Base-by-base conservation (phyloP, 2,113 vertebrate species). In the Setophaga petechia region DNA sequence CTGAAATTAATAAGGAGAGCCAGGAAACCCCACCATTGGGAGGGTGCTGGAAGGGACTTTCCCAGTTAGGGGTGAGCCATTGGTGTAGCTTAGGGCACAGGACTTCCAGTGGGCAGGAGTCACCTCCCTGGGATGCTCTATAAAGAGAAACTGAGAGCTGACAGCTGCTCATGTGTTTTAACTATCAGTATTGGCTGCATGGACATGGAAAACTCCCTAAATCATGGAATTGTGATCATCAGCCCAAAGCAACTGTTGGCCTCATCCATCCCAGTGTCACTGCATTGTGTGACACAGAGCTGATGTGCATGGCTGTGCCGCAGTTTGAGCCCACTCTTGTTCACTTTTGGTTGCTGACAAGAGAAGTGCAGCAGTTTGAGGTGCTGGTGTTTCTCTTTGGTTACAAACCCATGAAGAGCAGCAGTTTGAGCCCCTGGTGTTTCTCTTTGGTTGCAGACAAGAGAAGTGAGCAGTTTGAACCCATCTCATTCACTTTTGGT, bases 271-370 rank as follows among this genome's bases (percentile, higher is more conserved):
- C 31, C n/a, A 6, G 41, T 10, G 25, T 33, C 58, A 1, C 24
- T 35, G 20, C 13, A 0, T 1, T 37, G 55, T 6, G 6, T 3
- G 28, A 7, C 44, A 6, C 49, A 6, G 35, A 10, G 33, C 23
- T 37, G 77, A 18, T 2, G 24, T 5, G 9, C 10, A 2, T 2
- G 46, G 52, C 73, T 37, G 12, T 31, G 71, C 62, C 75, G 57
- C 49, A 1, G 0, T 16, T 55, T 35, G 65, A 75, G n/a, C 27
- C 25, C 28, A 2, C 30, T 47, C 11, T 6, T 23, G 46, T 47
- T 47, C 19, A 4, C 10, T 18, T 84, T 51, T n/a, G 5, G 39
- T 3, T 73, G 52, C 52, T 57, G 37, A 25, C 4, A 7, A 8
- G 54, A 1, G 25, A 4, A 33, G 28, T 21, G 67, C 16, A 67